Conservation (phyloP, 2,888 invertebrate genomes). For the Hoplodrina blanda region DNA sequence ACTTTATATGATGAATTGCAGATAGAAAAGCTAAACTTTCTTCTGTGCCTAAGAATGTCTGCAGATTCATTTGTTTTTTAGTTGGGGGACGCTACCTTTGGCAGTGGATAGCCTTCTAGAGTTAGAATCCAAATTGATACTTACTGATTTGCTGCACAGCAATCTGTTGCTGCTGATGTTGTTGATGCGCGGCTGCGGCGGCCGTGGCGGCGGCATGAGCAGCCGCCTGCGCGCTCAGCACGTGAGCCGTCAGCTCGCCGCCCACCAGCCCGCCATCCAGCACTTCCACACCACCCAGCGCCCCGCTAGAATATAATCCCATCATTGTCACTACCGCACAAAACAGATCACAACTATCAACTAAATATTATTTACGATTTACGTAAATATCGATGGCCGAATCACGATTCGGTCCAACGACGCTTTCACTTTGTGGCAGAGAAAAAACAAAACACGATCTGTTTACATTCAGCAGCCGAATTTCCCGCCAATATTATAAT, state of each 20-base stretch:
- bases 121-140: constrained; percentile 59
- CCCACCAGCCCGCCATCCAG: constrained; percentile 85
- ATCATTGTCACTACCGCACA: constrained; percentile 83
- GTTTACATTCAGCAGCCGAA: constrained; percentile 60
- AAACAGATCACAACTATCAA: constrained; percentile 50
- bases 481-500: constrained; percentile 66
- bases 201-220: constrained; percentile 87
- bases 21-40: not conserved
- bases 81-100: not conserved
- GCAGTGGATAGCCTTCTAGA: not conserved
- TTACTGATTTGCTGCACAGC: constrained; percentile 86
- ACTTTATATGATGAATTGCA: not conserved
- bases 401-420: constrained; percentile 62
- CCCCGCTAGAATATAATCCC: constrained; percentile 90
- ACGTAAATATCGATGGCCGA: constrained; percentile 60
- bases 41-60: not conserved
- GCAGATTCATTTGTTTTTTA: constrained; percentile 41
- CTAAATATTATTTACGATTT: constrained; percentile 55
- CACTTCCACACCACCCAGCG: constrained; percentile 89
- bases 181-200: constrained; percentile 83
- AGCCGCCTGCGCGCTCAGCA: constrained; percentile 87
- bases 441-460: constrained; percentile 71
- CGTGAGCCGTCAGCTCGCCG: constrained; percentile 85
- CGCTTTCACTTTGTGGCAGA: constrained; percentile 65
- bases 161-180: constrained; percentile 82